Base-by-base conservation (phyloP, 1,140 invertebrate species). In the Lepidurus apus region DNA sequence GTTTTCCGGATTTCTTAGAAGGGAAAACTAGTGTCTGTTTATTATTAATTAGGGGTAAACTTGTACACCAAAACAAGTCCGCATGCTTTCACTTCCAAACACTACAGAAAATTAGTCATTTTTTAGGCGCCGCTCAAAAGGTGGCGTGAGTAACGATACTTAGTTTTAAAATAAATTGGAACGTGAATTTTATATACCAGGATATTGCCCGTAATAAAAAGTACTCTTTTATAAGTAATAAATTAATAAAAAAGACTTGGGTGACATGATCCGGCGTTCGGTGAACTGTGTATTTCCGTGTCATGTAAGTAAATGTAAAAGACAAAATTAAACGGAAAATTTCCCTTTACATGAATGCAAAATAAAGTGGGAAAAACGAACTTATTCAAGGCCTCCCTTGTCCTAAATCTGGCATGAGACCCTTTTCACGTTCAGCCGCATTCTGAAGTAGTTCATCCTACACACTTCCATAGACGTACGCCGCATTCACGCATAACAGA, bases 301-400 rank as follows among this genome's bases (percentile, higher is more conserved):
- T 75, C 42, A 42, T 43, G 42, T 75, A 26, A 43, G 74, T 75
- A 75, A 75, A 34, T 75, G 42, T 75, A 42, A 75, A 75, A 43
- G 43, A 65, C 43, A 77, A 44, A 44, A 17, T 42, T 24, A 77
- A 42, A 42, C 4, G 0, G 8, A 43, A 77, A 42, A 77, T 42
- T n/a, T 34, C 34, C 11, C n/a, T 43, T 75, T 75, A 42, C 74
- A 75, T 24, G 74, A 42, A 43, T 42, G 43, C 75, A 47, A 77
- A 77, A 42, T 42, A 47, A 42, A 47, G 13, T 17, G 26, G 24
- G 75, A 77, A 77, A 47, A 77, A 77, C n/a, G 47, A 42, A 77
- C 75, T 43, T 45, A 77, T 45, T 17, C 43, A 53, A 42, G 75
- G 43, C 43, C 43, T 4, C 24, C 43, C 34, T 45, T 77, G 43